Evolutionary conservation across 2,113 vertebrate genomes (phyloP), one percentile per base, ranked within the genome.

Genomic region (Hemibagrus wyckioides): DNA sequence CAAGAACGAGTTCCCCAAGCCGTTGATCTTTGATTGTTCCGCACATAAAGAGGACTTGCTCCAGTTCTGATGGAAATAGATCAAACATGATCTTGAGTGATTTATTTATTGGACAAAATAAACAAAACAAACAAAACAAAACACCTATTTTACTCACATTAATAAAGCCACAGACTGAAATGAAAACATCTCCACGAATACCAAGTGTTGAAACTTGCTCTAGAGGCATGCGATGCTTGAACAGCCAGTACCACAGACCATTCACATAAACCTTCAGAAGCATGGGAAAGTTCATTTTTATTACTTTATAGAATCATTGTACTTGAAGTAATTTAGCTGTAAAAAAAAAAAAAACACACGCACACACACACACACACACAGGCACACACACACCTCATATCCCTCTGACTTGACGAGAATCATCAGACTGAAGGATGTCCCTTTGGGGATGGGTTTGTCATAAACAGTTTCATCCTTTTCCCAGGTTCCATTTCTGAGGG

Each of bases 301-400:
- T 33, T 17, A 67, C 14, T 30, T 10, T 13, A 21, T 7, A 21
- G 39, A 11, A 23, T 36, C 17, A 0, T 28, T 77, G 36, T 15
- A 10, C 33, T 56, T 80, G 33, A 56, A 80, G 14, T 56, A 21
- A 15, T 17, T 25, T 52, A 21, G 7, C 11, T 17, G n/a, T 48
- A 48, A 23, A 48, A 69, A 52, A 41, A n/a, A n/a, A n/a, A n/a
- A n/a, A n/a, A n/a, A n/a, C n/a, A n/a, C n/a, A n/a, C n/a, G n/a
- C n/a, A n/a, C n/a, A n/a, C n/a, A n/a, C n/a, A n/a, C n/a, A n/a
- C n/a, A n/a, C n/a, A n/a, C n/a, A n/a, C n/a, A n/a, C n/a, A n/a
- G n/a, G n/a, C n/a, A n/a, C n/a, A n/a, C n/a, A n/a, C 33, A 15
- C 52, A 88, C 87, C 75, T 84, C 69, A 85, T 84, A 88, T 54